phyloP scores from a whole-genome alignment of 2,113 vertebrate species.

The Stercorarius parasiticus region DNA sequence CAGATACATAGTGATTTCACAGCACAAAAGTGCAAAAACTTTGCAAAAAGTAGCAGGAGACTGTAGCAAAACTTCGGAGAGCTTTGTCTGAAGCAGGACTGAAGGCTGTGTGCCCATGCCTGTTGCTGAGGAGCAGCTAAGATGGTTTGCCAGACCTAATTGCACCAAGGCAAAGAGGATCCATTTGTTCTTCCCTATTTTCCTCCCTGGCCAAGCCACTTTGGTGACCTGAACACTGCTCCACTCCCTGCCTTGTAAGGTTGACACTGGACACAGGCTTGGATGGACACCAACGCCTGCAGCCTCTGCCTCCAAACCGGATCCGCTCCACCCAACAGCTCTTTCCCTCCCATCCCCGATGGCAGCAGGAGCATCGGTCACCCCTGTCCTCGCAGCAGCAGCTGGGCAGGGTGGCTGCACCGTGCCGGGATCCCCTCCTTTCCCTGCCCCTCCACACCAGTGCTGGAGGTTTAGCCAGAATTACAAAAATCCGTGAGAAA shows the following conservation, averaged over 20 bases:
- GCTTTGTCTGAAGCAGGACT: background rate
- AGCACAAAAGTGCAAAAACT: background rate
- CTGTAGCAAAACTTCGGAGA: background rate
- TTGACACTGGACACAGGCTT: background rate
- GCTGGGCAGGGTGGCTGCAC: background rate
- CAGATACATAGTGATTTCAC: background rate
- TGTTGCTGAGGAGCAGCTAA: background rate
- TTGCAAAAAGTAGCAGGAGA: background rate
- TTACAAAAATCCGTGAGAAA: background rate
- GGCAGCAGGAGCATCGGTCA: background rate
- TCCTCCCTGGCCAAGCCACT: background rate
- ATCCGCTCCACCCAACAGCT: background rate
- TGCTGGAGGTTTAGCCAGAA: background rate
- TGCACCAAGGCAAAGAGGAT: background rate
- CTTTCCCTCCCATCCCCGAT: background rate
- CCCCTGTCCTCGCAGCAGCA: background rate
- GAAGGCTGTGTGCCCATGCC: background rate
- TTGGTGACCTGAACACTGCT: rapidly evolving
- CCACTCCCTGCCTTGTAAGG: background rate
- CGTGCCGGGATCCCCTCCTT: background rate
- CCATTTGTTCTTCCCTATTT: background rate
- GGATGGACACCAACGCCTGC: background rate
- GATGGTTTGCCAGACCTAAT: background rate
- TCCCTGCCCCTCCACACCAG: background rate
- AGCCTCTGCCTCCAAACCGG: background rate